Conservation (phyloP, 1,140 invertebrate genomes). For the Bombyx mandarina region DNA sequence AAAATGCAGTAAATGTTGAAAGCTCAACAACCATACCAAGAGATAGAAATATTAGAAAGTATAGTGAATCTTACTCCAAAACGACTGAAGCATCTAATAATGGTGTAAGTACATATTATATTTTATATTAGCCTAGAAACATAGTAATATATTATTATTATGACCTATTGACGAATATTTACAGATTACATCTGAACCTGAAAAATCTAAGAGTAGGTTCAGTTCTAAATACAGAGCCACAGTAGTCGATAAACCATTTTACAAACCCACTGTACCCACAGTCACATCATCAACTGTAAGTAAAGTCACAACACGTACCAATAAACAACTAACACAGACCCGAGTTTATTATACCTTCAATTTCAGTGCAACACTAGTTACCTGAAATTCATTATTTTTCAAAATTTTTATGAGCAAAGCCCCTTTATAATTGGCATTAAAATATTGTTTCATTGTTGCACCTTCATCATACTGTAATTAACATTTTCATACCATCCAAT, state of each 20-base stretch:
- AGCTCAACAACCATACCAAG: conserved; percentile 25
- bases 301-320: conserved; percentile 15
- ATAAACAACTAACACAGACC: neutral
- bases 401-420: conserved; percentile 37
- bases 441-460: conserved; percentile 14
- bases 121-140: neutral
- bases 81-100: conserved; percentile 52
- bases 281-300: conserved; percentile 69
- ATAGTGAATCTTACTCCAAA: conserved; percentile 49
- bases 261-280: conserved; percentile 66
- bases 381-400: conserved; percentile 4
- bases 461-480: conserved; percentile 6
- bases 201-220: conserved; percentile 61
- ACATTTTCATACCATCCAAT: neutral
- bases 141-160: conserved; percentile 7
- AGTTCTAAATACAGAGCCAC: conserved; percentile 67
- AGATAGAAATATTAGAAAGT: conserved; percentile 42
- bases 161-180: conserved; percentile 25
- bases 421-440: conserved; percentile 65
- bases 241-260: conserved; percentile 57
- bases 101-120: conserved; percentile 41
- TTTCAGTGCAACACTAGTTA: conserved; percentile 1
- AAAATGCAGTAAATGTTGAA: conserved; percentile 18
- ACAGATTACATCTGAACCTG: conserved; percentile 54
- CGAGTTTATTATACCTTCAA: conserved; percentile 1